Percentiles rank a stretch among this genome's conserved stretches.
phyloP scores from a whole-genome alignment of 2,113 vertebrate genomes.

The Ondatra zibethicus region DNA sequence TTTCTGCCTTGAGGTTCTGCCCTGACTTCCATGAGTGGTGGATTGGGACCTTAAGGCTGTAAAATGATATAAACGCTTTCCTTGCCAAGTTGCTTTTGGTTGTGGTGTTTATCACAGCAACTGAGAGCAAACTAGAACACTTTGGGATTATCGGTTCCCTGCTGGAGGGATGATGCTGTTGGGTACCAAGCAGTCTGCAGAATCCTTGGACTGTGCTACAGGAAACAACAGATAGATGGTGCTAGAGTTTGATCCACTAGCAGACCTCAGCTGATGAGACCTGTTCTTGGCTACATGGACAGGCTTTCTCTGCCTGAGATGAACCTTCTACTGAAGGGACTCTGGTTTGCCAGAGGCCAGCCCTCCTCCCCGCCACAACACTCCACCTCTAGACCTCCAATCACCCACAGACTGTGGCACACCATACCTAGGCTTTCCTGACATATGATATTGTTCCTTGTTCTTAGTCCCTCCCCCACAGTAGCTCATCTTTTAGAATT shows the following conservation, averaged over 20 bases:
- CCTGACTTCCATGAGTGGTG: not conserved
- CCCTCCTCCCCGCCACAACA: not conserved
- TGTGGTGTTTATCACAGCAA: not conserved
- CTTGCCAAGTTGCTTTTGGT: not conserved
- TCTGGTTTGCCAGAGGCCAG: not conserved
- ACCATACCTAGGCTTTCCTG: not conserved
- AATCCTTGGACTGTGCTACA: not conserved
- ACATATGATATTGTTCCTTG: not conserved
- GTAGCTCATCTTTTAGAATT: not conserved
- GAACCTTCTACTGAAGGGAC: not conserved
- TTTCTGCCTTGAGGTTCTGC: not conserved
- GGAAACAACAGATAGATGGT: not conserved
- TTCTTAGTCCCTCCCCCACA: not conserved
- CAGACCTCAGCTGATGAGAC: not conserved
- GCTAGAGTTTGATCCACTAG: not conserved
- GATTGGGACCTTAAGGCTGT: not conserved
- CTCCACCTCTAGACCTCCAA: not conserved
- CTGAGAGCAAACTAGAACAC: too few species aligned
- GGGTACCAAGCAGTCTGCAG: not conserved
- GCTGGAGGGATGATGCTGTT: not conserved
- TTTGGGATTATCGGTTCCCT: not conserved
- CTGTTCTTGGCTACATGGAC: not conserved
- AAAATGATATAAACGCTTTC: not conserved
- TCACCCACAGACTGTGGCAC: not conserved
- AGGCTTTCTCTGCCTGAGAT: not conserved